These are phyloP conservation scores for Caerostris extrusa DNA, from an alignment of 1,140 invertebrate genomes.

Conservation along the genomic window DNA sequence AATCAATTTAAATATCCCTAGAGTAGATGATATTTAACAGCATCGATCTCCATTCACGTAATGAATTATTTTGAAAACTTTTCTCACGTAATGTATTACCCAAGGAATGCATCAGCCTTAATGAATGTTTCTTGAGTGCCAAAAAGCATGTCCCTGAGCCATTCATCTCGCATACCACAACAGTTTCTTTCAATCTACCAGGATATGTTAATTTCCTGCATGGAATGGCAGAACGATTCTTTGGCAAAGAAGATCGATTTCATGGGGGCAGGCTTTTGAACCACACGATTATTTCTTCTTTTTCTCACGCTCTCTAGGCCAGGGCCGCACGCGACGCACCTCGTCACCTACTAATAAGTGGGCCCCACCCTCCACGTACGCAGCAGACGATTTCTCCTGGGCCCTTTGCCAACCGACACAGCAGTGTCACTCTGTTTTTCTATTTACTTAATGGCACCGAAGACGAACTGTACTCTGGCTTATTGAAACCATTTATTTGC, in stretches of 20 bases:
- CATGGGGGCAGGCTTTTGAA: neutral
- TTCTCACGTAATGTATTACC: too few species aligned
- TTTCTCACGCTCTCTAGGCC: constrained; percentile 58
- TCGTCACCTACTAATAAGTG: constrained; percentile 53
- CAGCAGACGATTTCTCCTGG: neutral
- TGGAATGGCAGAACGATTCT: neutral
- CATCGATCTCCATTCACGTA: too few species aligned
- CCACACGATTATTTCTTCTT: constrained; percentile 8
- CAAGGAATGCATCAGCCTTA: too few species aligned
- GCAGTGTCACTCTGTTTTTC: neutral
- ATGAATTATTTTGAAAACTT: too few species aligned
- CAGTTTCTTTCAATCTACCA: neutral
- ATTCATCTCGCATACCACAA: neutral
- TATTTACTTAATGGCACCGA: neutral
- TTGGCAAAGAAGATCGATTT: neutral
- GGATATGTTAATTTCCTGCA: neutral
- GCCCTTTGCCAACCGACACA: constrained; percentile 34
- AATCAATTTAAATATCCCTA: too few species aligned
- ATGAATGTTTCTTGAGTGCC: too few species aligned
- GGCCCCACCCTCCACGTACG: constrained; percentile 23
- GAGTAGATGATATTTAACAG: too few species aligned
- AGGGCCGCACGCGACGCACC: constrained; percentile 40
- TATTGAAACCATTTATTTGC: neutral
- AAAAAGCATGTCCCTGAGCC: too few species aligned
- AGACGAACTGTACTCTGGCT: neutral